Evolutionary conservation across 2,113 vertebrate species (phyloP).

Genomic region (Candoia aspera): DNA sequence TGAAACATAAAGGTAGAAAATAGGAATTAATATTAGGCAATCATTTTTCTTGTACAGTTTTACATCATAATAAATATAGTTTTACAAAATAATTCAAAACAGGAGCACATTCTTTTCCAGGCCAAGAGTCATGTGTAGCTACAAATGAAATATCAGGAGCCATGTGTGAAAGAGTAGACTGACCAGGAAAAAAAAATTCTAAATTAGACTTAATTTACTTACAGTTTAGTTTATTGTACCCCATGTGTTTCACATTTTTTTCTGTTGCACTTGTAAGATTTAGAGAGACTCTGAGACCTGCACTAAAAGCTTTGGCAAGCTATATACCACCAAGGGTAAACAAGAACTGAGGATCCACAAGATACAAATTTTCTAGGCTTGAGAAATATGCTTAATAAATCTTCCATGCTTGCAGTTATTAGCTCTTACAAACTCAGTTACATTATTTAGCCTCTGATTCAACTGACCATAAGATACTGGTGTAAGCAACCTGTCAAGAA

Average conservation of each 20-base stretch:
- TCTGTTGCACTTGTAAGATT: too few species aligned
- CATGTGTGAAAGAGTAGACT: neutral
- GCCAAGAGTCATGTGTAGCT: neutral
- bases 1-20: neutral
- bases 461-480: neutral
- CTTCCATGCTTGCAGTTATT: neutral
- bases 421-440: too few species aligned
- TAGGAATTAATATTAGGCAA: neutral
- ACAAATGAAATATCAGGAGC: neutral
- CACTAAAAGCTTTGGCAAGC: neutral
- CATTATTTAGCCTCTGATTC: too few species aligned
- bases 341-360: neutral
- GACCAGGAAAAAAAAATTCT: neutral
- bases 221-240: neutral
- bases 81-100: neutral
- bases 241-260: too few species aligned
- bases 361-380: neutral
- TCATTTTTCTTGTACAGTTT: neutral
- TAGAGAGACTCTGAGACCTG: neutral
- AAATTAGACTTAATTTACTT: neutral
- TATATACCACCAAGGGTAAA: neutral
- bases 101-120: neutral
- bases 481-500: neutral
- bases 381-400: neutral
- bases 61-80: neutral